Evolutionary conservation across 2,888 invertebrate species (phyloP).

Genomic region (Polyommatus icarus): DNA sequence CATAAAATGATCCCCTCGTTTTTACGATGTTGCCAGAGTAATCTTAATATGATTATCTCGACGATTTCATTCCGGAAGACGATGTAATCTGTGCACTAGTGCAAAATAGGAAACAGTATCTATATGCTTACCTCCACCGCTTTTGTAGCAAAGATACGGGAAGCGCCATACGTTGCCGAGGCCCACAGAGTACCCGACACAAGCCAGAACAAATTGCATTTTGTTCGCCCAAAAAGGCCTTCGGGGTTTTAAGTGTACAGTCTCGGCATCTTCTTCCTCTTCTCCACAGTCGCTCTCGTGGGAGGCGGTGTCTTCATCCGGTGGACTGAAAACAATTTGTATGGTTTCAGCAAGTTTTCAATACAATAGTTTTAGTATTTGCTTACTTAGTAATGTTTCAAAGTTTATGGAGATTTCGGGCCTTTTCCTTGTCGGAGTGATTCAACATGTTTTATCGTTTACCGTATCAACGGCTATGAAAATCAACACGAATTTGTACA

Average conservation of each 20-base stretch:
- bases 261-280: slow-evolving; percentile 85
- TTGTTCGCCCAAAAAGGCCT: slow-evolving; percentile 94
- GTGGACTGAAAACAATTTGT: slow-evolving; percentile 78
- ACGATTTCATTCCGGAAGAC: not conserved
- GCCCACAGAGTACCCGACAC: slow-evolving; percentile 93
- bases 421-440: no score
- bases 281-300: slow-evolving; percentile 87
- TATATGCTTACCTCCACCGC: slow-evolving; percentile 87
- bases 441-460: no score
- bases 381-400: not conserved
- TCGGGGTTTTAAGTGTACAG: slow-evolving; percentile 86
- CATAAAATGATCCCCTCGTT: not conserved
- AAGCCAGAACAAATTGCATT: slow-evolving; percentile 93
- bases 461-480: no score
- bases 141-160: slow-evolving; percentile 95
- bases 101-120: not conserved
- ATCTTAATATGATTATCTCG: not conserved
- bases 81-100: not conserved
- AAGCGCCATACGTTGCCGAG: slow-evolving; percentile 95
- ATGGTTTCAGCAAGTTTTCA: not conserved
- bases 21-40: not conserved
- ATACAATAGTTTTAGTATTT: not conserved
- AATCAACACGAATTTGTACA: no score
- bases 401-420: no score
- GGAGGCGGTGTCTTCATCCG: slow-evolving; percentile 87